Conservation (phyloP, 2,113 vertebrate species). For the Lepisosteus oculatus region DNA sequence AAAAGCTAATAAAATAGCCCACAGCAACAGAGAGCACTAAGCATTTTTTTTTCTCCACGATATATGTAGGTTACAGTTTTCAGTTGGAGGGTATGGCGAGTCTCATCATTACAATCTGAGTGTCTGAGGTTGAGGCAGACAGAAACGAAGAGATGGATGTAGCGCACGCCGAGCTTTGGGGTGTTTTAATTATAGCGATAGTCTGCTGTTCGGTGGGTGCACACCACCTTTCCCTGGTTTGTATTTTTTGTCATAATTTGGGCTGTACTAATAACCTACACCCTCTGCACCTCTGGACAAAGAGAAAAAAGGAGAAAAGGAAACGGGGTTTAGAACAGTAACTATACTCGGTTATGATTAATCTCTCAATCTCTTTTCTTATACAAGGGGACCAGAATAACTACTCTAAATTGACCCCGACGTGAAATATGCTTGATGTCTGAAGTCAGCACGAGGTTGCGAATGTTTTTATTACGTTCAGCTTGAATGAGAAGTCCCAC, state of each 20-base stretch:
- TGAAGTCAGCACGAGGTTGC: constrained; percentile 28
- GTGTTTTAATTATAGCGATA: constrained; percentile 72
- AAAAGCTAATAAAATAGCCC: constrained; percentile 47
- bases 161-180: constrained; percentile 60
- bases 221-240: constrained; percentile 65
- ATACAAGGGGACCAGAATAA: constrained; percentile 52
- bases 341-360: constrained; percentile 71
- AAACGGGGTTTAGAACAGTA: constrained; percentile 62
- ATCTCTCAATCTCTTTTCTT: constrained; percentile 62
- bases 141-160: constrained; percentile 62
- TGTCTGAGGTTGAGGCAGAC: constrained; percentile 32
- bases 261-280: constrained; percentile 73
- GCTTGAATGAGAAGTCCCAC: constrained; percentile 45
- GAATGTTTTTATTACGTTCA: constrained; percentile 42
- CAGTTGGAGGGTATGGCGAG: constrained; percentile 27
- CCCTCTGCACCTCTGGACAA: constrained; percentile 73
- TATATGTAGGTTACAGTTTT: constrained; percentile 44
- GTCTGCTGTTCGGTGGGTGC: constrained; percentile 61
- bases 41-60: constrained; percentile 50
- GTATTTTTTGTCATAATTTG: constrained; percentile 71
- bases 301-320: constrained; percentile 64
- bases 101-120: constrained; percentile 38
- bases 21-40: constrained; percentile 49
- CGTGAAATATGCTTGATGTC: constrained; percentile 27
- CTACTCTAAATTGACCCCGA: constrained; percentile 66